Conservation (phyloP, 2,888 invertebrate species). For the Dione juno region DNA sequence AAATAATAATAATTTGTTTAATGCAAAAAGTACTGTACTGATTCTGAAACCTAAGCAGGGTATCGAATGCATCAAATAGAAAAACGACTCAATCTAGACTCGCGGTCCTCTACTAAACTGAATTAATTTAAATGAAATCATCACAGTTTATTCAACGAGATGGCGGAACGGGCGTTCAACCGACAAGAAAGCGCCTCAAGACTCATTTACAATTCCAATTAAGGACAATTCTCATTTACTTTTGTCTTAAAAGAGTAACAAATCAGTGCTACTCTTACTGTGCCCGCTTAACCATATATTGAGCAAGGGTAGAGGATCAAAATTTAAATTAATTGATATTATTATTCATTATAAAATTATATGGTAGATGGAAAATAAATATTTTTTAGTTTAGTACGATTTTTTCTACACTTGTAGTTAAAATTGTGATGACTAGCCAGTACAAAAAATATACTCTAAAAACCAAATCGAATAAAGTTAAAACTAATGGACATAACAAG, state of each 20-base stretch:
- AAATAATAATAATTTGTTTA: no score
- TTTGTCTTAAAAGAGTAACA: constrained; percentile 73
- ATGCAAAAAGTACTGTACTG: no score
- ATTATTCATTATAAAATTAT: constrained; percentile 4
- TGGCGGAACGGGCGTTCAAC: constrained; percentile 72
- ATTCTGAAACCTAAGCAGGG: no score
- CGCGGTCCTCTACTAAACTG: constrained; percentile 58
- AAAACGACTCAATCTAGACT: constrained; percentile 41
- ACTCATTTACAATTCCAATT: constrained; percentile 83
- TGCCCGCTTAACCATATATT: constrained; percentile 42
- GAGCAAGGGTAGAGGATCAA: constrained; percentile 18
- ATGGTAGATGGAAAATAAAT: background rate
- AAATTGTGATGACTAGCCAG: no score
- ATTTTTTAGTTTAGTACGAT: no score
- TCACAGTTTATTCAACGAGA: constrained; percentile 80
- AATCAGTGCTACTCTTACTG: constrained; percentile 61
- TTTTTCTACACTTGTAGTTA: no score
- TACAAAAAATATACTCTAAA: no score
- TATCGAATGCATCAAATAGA: background rate
- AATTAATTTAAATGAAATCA: constrained; percentile 82
- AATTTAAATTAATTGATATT: constrained; percentile 24
- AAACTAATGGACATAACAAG: no score
- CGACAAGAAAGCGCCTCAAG: constrained; percentile 77
- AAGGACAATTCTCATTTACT: constrained; percentile 80
- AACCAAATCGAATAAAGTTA: no score